Conservation (phyloP, 2,888 invertebrate genomes). For the Philhelius pedissequus region DNA sequence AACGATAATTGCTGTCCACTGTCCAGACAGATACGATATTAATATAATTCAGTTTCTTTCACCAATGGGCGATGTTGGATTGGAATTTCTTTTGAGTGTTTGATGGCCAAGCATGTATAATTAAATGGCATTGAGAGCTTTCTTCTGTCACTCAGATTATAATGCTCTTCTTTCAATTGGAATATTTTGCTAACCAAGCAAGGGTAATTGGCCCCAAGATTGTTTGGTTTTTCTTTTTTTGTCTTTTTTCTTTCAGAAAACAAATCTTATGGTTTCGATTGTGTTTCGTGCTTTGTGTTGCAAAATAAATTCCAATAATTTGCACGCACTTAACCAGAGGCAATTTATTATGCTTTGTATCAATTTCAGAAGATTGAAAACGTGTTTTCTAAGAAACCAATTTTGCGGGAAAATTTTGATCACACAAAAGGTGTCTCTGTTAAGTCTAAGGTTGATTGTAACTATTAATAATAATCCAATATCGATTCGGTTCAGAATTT, state of each 20-base stretch:
- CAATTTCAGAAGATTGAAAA: not conserved
- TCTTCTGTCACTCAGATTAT: conserved; percentile 20
- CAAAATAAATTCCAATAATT: not conserved
- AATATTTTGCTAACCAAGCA: conserved; percentile 40
- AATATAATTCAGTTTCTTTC: conserved; percentile 48
- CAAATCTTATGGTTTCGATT: not conserved
- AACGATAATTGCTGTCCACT: conserved; percentile 40
- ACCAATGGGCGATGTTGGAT: conserved; percentile 2
- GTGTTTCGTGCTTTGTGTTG: not conserved
- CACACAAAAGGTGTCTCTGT: not conserved
- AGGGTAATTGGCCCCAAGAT: conserved; percentile 44
- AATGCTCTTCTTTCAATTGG: not conserved
- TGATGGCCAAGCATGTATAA: conserved; percentile 31
- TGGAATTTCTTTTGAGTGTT: not conserved
- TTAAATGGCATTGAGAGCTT: conserved; percentile 40
- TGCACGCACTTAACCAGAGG: not conserved
- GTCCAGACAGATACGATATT: conserved; percentile 40
- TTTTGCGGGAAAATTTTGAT: not conserved
- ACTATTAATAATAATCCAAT: too few relatives aligned
- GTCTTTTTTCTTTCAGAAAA: not conserved
- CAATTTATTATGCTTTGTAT: not conserved
- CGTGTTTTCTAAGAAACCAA: not conserved
- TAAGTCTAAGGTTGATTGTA: too few relatives aligned
- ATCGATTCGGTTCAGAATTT: too few relatives aligned
- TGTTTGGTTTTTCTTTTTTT: not conserved